Evolutionary conservation across 2,113 vertebrate genomes (phyloP).

Genomic region (Sebastes schlegelii): DNA sequence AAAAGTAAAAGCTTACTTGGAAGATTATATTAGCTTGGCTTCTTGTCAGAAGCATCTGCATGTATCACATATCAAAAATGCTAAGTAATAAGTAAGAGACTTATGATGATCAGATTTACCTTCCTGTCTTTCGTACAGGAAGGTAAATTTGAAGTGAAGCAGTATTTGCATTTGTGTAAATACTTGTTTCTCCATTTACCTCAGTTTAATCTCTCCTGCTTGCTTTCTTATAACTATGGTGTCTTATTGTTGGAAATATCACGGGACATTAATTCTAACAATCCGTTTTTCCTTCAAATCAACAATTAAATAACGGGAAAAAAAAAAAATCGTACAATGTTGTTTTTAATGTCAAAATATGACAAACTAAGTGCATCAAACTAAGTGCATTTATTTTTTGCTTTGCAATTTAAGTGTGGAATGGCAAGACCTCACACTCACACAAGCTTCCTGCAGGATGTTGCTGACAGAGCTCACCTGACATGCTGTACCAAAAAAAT

Average conservation of each 20-base stretch:
- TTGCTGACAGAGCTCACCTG: background rate
- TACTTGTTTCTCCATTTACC: background rate
- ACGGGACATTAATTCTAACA: too few species aligned
- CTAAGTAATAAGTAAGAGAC: background rate
- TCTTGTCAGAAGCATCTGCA: too few species aligned
- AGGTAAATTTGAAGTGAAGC: background rate
- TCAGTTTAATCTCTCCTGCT: background rate
- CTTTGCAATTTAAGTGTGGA: background rate
- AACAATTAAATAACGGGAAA: background rate
- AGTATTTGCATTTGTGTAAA: background rate
- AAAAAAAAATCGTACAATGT: background rate
- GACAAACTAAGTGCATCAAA: background rate
- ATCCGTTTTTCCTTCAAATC: background rate
- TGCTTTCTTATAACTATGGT: too few species aligned
- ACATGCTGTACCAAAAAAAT: background rate
- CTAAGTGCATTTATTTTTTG: background rate
- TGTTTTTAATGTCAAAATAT: background rate
- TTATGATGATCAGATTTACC: too few species aligned
- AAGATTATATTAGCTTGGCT: background rate
- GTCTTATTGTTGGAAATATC: too few species aligned
- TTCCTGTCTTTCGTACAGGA: background rate
- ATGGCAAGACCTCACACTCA: background rate
- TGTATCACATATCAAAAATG: background rate
- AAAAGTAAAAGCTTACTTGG: background rate
- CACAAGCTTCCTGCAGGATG: background rate